These are phyloP conservation scores for Oncorhynchus clarkii DNA, from an alignment of 2,113 vertebrate genomes.

Conservation along the genomic window DNA sequence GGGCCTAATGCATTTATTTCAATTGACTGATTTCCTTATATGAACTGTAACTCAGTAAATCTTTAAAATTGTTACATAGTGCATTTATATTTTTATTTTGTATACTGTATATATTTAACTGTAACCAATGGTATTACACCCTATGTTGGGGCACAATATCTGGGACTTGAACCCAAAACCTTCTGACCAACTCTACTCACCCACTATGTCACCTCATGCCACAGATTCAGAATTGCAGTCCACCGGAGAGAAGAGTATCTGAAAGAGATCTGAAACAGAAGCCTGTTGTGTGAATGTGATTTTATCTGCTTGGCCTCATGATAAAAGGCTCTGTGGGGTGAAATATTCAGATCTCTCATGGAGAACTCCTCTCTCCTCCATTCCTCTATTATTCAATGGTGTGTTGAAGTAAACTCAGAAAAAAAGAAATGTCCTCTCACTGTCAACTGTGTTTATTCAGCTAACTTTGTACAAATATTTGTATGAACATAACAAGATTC, in stretches of 20 bases:
- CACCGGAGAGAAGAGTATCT: not conserved
- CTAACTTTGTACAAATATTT: too few relatives aligned
- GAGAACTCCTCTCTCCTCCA: constrained; percentile 23
- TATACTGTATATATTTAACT: not conserved
- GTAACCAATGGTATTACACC: not conserved
- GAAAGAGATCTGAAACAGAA: not conserved
- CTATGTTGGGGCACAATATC: not conserved
- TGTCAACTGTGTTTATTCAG: too few relatives aligned
- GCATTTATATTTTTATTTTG: too few relatives aligned
- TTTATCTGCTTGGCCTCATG: constrained; percentile 9
- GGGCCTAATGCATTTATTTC: too few relatives aligned
- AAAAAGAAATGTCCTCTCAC: too few relatives aligned
- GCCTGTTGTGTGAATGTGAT: not conserved
- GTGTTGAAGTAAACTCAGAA: constrained; percentile 48
- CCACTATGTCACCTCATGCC: not conserved
- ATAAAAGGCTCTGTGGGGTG: constrained; percentile 22
- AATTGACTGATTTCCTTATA: too few relatives aligned
- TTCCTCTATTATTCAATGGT: constrained; percentile 64
- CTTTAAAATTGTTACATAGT: too few relatives aligned
- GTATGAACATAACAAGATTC: too few relatives aligned
- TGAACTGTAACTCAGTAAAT: too few relatives aligned
- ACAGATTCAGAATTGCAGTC: not conserved
- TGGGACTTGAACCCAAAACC: constrained; percentile 13
- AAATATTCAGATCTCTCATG: constrained; percentile 37
- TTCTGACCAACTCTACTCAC: not conserved